These are phyloP conservation scores for Orbicella faveolata DNA, from an alignment of 64 coral and sea anemone genomes.

Conservation along the genomic window DNA sequence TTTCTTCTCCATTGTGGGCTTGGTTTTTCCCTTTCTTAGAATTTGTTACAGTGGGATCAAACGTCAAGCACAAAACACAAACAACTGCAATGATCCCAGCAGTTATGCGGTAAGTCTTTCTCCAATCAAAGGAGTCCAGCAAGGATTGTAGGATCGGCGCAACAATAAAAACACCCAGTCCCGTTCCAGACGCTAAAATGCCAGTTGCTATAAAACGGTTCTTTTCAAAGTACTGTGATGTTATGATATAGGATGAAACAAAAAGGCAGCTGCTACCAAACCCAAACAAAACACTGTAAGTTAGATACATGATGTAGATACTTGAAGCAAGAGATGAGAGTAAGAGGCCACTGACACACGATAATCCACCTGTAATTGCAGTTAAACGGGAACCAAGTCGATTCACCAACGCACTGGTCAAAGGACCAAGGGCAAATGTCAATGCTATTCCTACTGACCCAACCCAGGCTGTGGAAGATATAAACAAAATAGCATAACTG, in stretches of 20 bases:
- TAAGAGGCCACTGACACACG: conserved; percentile 13
- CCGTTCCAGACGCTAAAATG: conserved; percentile 44
- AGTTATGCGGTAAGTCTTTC: conserved; percentile 35
- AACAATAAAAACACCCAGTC: conserved; percentile 35
- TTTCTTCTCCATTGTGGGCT: background rate
- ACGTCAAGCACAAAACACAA: conserved; percentile 9
- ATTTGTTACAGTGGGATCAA: conserved; percentile 14
- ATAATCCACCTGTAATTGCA: conserved; percentile 29
- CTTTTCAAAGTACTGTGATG: conserved; percentile 26
- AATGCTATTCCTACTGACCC: conserved; percentile 60
- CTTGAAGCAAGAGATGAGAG: conserved; percentile 31
- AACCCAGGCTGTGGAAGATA: conserved; percentile 45
- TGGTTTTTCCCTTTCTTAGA: background rate
- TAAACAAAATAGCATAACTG: too few relatives aligned
- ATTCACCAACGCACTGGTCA: conserved; percentile 36
- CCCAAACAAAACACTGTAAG: conserved; percentile 59
- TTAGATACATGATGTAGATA: conserved; percentile 43
- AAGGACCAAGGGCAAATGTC: conserved; percentile 37
- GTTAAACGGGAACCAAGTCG: conserved; percentile 44
- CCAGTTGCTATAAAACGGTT: conserved; percentile 52
- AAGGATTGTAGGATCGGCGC: conserved; percentile 43
- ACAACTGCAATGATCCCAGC: conserved; percentile 44
- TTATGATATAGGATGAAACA: conserved; percentile 26
- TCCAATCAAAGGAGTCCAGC: conserved; percentile 15
- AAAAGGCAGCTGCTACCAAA: conserved; percentile 46